Percentiles rank a stretch among this genome's conserved stretches.
These are phyloP conservation scores for Adelphocoris suturalis DNA, from an alignment of 2,888 invertebrate species.

Conservation along the genomic window DNA sequence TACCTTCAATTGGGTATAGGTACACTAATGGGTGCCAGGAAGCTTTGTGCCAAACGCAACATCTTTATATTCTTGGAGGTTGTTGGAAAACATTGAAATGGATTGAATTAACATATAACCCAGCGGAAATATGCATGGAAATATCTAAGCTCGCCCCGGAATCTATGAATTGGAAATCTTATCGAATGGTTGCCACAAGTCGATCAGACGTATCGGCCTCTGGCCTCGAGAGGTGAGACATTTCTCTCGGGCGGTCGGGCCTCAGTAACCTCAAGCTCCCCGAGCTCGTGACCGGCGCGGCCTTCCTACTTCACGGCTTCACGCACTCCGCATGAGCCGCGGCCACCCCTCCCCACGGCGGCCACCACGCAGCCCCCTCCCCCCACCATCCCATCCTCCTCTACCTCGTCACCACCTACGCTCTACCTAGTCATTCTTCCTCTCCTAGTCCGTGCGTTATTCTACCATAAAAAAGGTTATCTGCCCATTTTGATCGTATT, in stretches of 20 bases:
- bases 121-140: too few relatives aligned
- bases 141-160: neutral
- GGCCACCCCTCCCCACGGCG: neutral
- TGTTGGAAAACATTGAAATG: too few relatives aligned
- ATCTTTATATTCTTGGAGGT: too few relatives aligned
- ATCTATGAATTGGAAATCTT: neutral
- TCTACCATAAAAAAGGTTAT: too few relatives aligned
- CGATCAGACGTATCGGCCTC: neutral
- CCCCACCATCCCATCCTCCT: neutral
- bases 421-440: too few relatives aligned
- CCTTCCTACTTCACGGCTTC: slow-evolving; percentile 53
- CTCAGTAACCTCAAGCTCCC: slow-evolving; percentile 29
- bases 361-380: neutral
- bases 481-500: too few relatives aligned
- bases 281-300: slow-evolving; percentile 58
- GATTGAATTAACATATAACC: too few relatives aligned
- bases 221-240: slow-evolving; percentile 56
- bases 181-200: neutral
- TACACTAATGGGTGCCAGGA: too few relatives aligned
- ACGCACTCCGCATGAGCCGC: slow-evolving; percentile 33
- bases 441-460: too few relatives aligned
- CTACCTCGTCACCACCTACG: too few relatives aligned
- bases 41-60: too few relatives aligned
- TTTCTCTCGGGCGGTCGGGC: slow-evolving; percentile 50
- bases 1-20: too few relatives aligned